phyloP scores from a whole-genome alignment of 2,888 invertebrate genomes.

The Diloba caeruleocephala region DNA sequence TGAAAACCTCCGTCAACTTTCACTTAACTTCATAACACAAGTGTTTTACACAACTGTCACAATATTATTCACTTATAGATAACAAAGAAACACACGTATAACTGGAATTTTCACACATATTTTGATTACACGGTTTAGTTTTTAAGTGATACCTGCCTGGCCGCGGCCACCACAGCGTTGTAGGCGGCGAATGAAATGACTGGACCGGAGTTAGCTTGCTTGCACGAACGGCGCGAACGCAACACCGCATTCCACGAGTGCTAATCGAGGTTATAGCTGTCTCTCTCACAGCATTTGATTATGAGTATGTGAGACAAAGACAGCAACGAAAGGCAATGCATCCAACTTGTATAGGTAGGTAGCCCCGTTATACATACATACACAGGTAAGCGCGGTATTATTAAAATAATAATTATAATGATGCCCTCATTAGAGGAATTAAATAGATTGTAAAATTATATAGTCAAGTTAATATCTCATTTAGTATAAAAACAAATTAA shows the following conservation, averaged over 20 bases:
- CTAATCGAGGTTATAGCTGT: constrained; percentile 70
- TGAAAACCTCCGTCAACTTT: constrained; percentile 80
- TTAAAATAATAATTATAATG: constrained; percentile 60
- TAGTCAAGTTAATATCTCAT: too few species aligned
- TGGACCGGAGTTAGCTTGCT: constrained; percentile 73
- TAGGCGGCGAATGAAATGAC: constrained; percentile 80
- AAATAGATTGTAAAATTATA: constrained; percentile 25
- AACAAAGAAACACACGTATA: constrained; percentile 75
- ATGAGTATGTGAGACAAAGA: constrained; percentile 55
- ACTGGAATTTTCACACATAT: constrained; percentile 83
- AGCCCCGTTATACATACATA: constrained; percentile 85
- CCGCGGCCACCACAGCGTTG: constrained; percentile 69
- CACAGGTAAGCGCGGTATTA: constrained; percentile 77
- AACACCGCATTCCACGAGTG: constrained; percentile 84
- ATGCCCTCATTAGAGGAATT: constrained; percentile 29
- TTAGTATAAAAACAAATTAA: background rate
- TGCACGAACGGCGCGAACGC: constrained; percentile 84
- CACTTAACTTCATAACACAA: constrained; percentile 86
- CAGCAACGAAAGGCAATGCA: constrained; percentile 55
- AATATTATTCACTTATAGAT: constrained; percentile 77
- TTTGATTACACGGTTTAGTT: constrained; percentile 72
- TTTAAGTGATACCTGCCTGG: constrained; percentile 60
- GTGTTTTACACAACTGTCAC: constrained; percentile 75
- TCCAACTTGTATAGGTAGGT: constrained; percentile 71
- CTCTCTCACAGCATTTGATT: constrained; percentile 64